Base-by-base conservation (phyloP, 2,113 vertebrate species). In the Dolichotis patagonum region DNA sequence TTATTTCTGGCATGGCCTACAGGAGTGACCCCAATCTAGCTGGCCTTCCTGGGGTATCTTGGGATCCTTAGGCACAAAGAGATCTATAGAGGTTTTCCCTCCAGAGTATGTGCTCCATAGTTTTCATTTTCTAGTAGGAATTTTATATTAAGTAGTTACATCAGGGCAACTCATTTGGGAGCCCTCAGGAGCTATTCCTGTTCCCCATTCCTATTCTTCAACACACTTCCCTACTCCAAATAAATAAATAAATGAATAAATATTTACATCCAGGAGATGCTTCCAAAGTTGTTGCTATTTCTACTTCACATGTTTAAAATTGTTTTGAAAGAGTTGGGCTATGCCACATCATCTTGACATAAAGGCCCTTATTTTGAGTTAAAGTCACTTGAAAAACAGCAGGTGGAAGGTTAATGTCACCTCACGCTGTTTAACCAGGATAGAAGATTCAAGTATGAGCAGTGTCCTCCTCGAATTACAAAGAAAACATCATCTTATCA, bases 61-160 rank as follows among this genome's bases (percentile, higher is more conserved):
- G n/a, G 3, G 63, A 43, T 49, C 3, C 24, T 92, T 54, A 73
- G 54, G 1, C 4, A 2, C 71, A 32, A 28, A 32, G n/a, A 41
- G n/a, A 60, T n/a, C 30, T 35, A 62, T 4, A 62, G 71, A 12
- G 24, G 49, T 93, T 96, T 89, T 43, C 52, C 88, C 82, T 20
- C 20, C 26, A 88, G 19, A 90, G 22, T 63, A 88, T 75, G 92
- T 73, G 52, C 24, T 91, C 41, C 28, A 35, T 69, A 30, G 4
- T 90, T 82, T 91, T 90, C 16, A 69, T 35, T 11, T 86, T 19
- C 65, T 62, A 11, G 38, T 80, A 80, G 94, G 54, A 96, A 71
- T 80, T 75, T 88, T 16, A 46, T n/a, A 46, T 9, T 80, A 91
- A 96, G 65, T 52, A 86, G 30, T 56, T 75, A 32, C 13, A 52